Base-by-base conservation (phyloP, 2,113 vertebrate genomes). In the Zosterops hypoxanthus region DNA sequence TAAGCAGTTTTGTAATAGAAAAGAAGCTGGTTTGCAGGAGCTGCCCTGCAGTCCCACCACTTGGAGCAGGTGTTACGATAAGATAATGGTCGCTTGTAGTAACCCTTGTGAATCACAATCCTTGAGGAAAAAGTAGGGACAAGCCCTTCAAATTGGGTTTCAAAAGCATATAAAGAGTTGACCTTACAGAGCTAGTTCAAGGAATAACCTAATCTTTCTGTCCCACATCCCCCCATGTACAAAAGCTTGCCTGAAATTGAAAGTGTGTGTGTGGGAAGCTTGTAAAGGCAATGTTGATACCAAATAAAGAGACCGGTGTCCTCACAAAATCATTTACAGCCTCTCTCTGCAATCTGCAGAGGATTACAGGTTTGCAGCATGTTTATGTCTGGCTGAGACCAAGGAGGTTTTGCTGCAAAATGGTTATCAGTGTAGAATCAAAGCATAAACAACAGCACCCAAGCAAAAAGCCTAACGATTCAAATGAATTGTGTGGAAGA, bases 181-280 rank as follows among this genome's bases (percentile, higher is more conserved):
- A 95, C 93, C 93, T 94, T 95, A 97, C 93, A 97, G 94, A 90
- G 90, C 85, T 97, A 97, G 94, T 95, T 96, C 95, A 96, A 94
- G 94, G 88, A 94, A 95, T 96, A 96, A 96, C 93, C 92, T 95
- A 96, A 97, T 97, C 96, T 97, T 90, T 96, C 93, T 92, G 92
- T 94, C 94, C 95, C 95, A 96, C 95, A 94, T 95, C 85, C 93
- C 75, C 85, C 59, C 68, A 92, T 88, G 94, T 95, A 97, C 92
- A 95, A 96, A 96, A 95, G 94, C 96, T 95, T 31, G 92, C 82
- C 90, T 97, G 93, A 94, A 95, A 95, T 94, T 95, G 94, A 94
- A 96, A 90, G 83, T 20, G 4, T 47, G 63, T 36, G 70, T 15
- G 42, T 1, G 26, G 44, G 46, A 33, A 88, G 86, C 83, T 88